These are phyloP conservation scores for Piezodorus guildinii DNA, from an alignment of 1,140 invertebrate genomes.

Conservation along the genomic window DNA sequence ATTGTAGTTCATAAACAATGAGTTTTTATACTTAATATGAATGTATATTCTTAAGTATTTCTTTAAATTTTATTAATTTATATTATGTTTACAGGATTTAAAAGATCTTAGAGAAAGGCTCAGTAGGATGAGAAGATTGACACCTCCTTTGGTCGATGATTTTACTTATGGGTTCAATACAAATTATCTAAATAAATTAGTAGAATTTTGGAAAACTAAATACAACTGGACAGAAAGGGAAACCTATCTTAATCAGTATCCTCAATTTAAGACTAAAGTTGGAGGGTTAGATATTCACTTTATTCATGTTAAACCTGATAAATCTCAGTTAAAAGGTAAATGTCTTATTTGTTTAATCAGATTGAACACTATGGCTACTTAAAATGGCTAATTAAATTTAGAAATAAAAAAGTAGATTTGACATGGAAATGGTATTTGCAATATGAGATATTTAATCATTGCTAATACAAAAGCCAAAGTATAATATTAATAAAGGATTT, in stretches of 20 bases:
- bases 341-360: too few species aligned
- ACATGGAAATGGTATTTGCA: too few species aligned
- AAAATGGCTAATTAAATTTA: too few species aligned
- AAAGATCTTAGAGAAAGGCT: conserved; percentile 11
- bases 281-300: conserved; percentile 63
- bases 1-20: too few species aligned
- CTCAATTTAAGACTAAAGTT: conserved; percentile 60
- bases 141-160: conserved; percentile 49
- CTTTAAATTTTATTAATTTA: too few species aligned
- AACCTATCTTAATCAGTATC: conserved; percentile 51
- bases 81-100: conserved; percentile 16
- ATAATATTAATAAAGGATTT: too few species aligned
- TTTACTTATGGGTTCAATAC: conserved; percentile 71
- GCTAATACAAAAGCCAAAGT: too few species aligned
- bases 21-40: too few species aligned
- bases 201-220: conserved; percentile 56
- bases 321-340: background rate
- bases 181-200: conserved; percentile 48
- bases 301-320: conserved; percentile 45
- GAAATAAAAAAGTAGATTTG: too few species aligned
- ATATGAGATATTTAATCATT: too few species aligned
- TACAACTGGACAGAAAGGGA: conserved; percentile 65
- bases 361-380: too few species aligned
- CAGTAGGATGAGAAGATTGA: conserved; percentile 8
- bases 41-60: too few species aligned